Conservation (phyloP, 2,888 invertebrate species). For the Sesia bembeciformis region DNA sequence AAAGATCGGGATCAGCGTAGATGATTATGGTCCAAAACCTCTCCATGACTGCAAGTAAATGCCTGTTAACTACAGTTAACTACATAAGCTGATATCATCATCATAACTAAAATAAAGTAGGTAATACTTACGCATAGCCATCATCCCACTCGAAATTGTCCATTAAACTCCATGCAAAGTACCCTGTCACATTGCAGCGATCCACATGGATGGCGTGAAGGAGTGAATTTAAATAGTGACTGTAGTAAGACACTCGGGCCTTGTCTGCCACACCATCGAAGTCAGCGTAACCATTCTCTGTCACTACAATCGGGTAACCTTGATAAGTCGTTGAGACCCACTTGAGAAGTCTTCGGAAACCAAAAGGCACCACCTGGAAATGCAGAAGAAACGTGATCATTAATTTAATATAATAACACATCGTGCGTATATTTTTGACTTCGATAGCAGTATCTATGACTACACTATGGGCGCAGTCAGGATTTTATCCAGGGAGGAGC, state of each 20-base stretch:
- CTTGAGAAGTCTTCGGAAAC: slow-evolving; percentile 69
- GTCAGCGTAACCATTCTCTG: slow-evolving; percentile 73
- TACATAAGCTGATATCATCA: too few species aligned
- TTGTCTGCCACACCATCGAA: slow-evolving; percentile 65
- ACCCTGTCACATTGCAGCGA: slow-evolving; percentile 78
- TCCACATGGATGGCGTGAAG: slow-evolving; percentile 72
- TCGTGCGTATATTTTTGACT: too few species aligned
- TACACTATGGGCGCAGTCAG: too few species aligned
- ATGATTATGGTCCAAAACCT: too few species aligned
- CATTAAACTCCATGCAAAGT: slow-evolving; percentile 87
- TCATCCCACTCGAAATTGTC: slow-evolving; percentile 89
- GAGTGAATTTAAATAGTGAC: slow-evolving; percentile 63
- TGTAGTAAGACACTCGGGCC: slow-evolving; percentile 74
- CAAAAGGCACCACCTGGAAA: slow-evolving; percentile 72
- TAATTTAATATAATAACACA: too few species aligned
- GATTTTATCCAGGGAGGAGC: too few species aligned
- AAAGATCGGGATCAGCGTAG: too few species aligned
- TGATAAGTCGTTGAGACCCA: slow-evolving; percentile 71
- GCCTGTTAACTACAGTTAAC: too few species aligned
- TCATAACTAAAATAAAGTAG: not conserved
- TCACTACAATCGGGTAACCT: slow-evolving; percentile 68
- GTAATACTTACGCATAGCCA: slow-evolving; percentile 79
- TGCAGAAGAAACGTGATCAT: not conserved
- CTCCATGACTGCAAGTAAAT: too few species aligned
- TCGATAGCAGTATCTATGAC: too few species aligned